phyloP scores from a whole-genome alignment of 2,797 vertebrate genomes.

The Hydrocynus forskahlii region DNA sequence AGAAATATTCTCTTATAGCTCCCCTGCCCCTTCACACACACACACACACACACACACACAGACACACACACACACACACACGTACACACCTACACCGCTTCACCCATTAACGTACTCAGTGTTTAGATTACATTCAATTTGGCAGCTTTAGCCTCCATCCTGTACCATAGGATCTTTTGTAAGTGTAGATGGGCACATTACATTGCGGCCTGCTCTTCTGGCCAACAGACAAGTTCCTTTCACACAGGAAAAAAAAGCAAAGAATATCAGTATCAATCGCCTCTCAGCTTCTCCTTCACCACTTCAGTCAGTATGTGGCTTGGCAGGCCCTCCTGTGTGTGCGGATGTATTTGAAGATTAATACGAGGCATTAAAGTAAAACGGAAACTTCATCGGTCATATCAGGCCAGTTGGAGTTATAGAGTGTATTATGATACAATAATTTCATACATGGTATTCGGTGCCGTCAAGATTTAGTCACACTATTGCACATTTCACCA shows the following conservation, averaged over 20 bases:
- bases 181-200: slow-evolving; percentile 70
- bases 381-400: slow-evolving; percentile 35
- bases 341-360: slow-evolving; percentile 44
- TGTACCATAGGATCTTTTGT: slow-evolving; percentile 63
- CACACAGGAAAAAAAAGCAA: slow-evolving; percentile 68
- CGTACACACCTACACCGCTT: no score
- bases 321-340: slow-evolving; percentile 29
- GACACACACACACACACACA: no score
- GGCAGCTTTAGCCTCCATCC: slow-evolving; percentile 64
- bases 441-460: slow-evolving; percentile 19
- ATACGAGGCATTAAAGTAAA: slow-evolving; percentile 34
- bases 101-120: slow-evolving; percentile 46
- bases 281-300: slow-evolving; percentile 18
- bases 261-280: slow-evolving; percentile 42
- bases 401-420: slow-evolving; percentile 23
- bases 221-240: slow-evolving; percentile 66
- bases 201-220: slow-evolving; percentile 69
- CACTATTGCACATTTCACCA: slow-evolving; percentile 2
- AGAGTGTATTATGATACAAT: slow-evolving; percentile 17
- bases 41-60: no score
- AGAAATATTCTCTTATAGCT: background rate
- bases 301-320: slow-evolving; percentile 32
- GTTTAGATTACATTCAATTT: slow-evolving; percentile 70
- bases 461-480: slow-evolving; percentile 18
- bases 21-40: no score